Base-by-base conservation (phyloP, 2,113 vertebrate species). In the Hylia prasina region DNA sequence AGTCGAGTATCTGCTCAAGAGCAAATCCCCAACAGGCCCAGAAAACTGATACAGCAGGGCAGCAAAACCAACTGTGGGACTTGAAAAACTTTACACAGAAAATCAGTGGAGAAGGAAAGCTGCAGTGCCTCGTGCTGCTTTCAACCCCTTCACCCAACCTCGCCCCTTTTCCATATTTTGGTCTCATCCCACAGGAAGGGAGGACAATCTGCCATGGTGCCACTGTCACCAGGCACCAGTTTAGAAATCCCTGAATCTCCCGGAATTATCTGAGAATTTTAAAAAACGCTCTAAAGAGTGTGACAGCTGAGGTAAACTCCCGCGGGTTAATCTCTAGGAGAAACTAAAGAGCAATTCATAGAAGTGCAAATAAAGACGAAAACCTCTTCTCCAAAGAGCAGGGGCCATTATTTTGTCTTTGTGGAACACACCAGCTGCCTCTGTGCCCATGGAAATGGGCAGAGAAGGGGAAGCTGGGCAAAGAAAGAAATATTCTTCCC, bases 391-490 rank as follows among this genome's bases (percentile, higher is more conserved):
- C 37, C 27, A 1, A n/a, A 58, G 58, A 5, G 35, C 6, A 20
- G 21, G 24, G 14, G 23, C 22, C 0, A 0, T 65, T 21, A 24
- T 44, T 39, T 57, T 58, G 42, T n/a, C 58, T 51, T 33, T 0
- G 4, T 39, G 68, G 58, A 48, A 72, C 45, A n/a, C 50, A 53
- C 28, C 31, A 16, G 10, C 0, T 1, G 4, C 13, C n/a, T 40
- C 31, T 17, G 31, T 57, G 64, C 40, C 24, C 15, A 4, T 33
- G 57, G 35, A 58, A 96, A 63, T 5, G 50, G 39, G 54, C 28
- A 42, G 68, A 73, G 75, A 23, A 66, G n/a, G 47, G 37, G 14
- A 81, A 89, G 17, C 7, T 64, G 65, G 35, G 47, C 33, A 40
- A 23, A n/a, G 35, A 42, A 70, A 90, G 89, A 91, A 91, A 83